A percentile compares a stretch with the other conserved stretches of the same genome.
Evolutionary conservation across 2,797 vertebrate genomes (phyloP).

Genomic region (Pogoniulus pusillus): DNA sequence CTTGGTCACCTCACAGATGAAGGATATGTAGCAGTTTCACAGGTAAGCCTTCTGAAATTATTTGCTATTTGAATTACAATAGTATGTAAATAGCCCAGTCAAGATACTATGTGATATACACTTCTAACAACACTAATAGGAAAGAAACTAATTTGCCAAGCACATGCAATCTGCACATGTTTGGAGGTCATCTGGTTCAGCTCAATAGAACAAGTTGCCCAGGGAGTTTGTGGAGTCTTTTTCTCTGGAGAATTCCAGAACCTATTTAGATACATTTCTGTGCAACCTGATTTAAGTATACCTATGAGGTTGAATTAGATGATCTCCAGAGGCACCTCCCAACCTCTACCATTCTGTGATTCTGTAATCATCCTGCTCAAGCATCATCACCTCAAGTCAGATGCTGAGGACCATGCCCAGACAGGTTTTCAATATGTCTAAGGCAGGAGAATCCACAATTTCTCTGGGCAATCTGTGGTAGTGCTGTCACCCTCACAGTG

Average conservation of each 20-base stretch:
- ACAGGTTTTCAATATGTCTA: no score
- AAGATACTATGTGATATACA: not conserved
- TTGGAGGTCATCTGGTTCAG: no score
- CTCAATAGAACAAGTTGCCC: no score
- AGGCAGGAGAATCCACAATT: not conserved
- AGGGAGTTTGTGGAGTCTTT: no score
- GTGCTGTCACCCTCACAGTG: not conserved
- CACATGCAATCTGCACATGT: not conserved
- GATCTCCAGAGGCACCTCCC: no score
- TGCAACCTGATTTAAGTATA: no score
- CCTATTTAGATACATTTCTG: no score
- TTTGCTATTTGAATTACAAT: not conserved
- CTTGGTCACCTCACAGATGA: conserved; percentile 80
- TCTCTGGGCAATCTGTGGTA: not conserved
- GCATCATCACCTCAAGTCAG: not conserved
- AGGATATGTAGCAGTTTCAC: conserved; percentile 78
- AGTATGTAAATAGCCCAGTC: not conserved
- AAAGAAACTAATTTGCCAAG: not conserved
- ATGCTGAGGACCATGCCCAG: not conserved
- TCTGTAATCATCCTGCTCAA: not conserved
- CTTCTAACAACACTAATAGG: not conserved
- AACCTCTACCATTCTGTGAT: no score
- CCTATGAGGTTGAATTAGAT: no score
- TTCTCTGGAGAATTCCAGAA: no score
- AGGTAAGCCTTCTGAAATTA: conserved; percentile 76